Conservation (phyloP, 2,113 vertebrate species). For the Pimephales promelas region DNA sequence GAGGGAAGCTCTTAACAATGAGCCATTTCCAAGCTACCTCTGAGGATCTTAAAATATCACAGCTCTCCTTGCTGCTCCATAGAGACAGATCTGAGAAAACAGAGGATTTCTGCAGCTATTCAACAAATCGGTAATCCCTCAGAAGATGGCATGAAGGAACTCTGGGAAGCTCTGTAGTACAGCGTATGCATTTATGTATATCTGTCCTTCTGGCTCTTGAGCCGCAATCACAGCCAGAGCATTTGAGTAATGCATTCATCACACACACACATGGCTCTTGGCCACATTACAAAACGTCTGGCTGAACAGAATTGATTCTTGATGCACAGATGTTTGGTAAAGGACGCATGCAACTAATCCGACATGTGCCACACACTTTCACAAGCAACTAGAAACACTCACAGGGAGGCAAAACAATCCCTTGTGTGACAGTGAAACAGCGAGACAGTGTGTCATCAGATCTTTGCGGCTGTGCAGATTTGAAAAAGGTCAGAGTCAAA, state of each 20-base stretch:
- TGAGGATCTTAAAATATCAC: constrained; percentile 31
- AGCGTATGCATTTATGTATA: constrained; percentile 27
- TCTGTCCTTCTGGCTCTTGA: constrained; percentile 28
- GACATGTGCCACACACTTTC: constrained; percentile 17
- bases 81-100: constrained; percentile 41
- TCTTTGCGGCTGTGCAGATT: constrained; percentile 42
- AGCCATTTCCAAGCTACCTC: constrained; percentile 1
- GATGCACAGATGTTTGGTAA: constrained; percentile 42
- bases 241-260: constrained; percentile 59
- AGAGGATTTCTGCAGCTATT: constrained; percentile 35
- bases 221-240: constrained; percentile 45
- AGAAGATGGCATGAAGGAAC: constrained; percentile 26
- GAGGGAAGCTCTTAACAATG: constrained; percentile 11
- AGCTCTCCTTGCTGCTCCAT: constrained; percentile 9
- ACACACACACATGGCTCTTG: constrained; percentile 28
- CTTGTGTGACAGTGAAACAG: constrained; percentile 17
- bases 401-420: constrained; percentile 53
- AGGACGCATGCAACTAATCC: constrained; percentile 19
- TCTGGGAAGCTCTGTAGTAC: constrained; percentile 47
- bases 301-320: constrained; percentile 56
- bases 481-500: constrained; percentile 48
- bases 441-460: constrained; percentile 15
- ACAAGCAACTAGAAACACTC: constrained; percentile 52
- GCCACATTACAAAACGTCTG: constrained; percentile 23
- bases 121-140: constrained; percentile 44